Percentiles rank a stretch among this genome's conserved stretches.
Conservation (phyloP, 2,113 vertebrate species). For the Tichodroma muraria region DNA sequence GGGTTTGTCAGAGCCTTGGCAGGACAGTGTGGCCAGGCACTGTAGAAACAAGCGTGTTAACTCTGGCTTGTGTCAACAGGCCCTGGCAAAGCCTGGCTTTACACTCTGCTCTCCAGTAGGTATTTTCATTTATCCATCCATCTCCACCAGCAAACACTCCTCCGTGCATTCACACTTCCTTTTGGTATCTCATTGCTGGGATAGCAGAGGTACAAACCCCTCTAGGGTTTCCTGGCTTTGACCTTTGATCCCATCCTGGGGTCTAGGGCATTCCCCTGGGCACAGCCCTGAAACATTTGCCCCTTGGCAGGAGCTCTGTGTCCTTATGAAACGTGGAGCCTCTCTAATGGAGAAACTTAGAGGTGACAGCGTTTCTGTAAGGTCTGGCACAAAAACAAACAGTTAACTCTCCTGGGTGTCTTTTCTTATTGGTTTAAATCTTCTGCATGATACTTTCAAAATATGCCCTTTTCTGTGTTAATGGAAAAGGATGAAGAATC, state of each 20-base stretch:
- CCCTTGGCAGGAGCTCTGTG: not conserved
- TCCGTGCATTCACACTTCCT: not conserved
- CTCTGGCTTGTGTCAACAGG: not conserved
- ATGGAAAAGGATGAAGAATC: not conserved
- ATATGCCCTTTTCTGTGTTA: constrained; percentile 10
- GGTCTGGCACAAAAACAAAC: not conserved
- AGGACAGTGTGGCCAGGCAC: not conserved
- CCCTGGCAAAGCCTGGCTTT: not conserved
- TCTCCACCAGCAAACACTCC: not conserved
- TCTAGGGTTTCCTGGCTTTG: not conserved
- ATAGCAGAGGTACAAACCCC: not conserved
- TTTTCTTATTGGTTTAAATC: not conserved
- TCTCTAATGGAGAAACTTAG: not conserved
- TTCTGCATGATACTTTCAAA: not conserved
- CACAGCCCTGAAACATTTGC: not conserved
- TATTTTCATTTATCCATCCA: not conserved
- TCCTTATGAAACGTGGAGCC: not conserved
- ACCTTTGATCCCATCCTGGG: not conserved
- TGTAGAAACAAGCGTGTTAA: not conserved
- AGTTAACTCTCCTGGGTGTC: not conserved
- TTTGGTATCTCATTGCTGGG: not conserved
- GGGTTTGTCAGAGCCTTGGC: not conserved
- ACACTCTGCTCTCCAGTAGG: not conserved
- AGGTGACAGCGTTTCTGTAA: not conserved
- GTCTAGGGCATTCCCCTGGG: not conserved